These are phyloP conservation scores for Gymnobelideus leadbeateri DNA, from an alignment of 2,113 vertebrate species.

Conservation along the genomic window DNA sequence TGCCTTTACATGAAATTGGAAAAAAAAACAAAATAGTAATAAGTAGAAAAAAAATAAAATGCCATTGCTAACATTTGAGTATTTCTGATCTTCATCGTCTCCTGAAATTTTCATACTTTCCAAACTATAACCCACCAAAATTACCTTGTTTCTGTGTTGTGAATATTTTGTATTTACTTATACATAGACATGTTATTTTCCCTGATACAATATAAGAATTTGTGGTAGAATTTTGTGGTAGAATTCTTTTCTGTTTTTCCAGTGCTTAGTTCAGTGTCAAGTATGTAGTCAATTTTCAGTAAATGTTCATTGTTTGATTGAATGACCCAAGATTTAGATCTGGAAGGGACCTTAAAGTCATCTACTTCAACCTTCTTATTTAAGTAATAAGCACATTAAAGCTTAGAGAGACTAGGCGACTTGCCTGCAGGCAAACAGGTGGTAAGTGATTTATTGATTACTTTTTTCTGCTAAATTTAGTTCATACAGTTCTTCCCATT, in stretches of 20 bases:
- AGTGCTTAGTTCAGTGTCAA: not conserved
- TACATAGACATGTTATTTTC: not conserved
- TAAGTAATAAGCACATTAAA: not conserved
- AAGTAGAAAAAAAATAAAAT: not conserved
- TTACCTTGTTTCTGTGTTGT: not conserved
- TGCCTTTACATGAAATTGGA: not conserved
- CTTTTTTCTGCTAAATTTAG: not conserved
- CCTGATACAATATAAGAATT: not conserved
- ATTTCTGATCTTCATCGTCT: not conserved
- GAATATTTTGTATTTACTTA: not conserved
- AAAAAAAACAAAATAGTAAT: not conserved
- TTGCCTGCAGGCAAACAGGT: not conserved
- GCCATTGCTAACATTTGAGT: not conserved
- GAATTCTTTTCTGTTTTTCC: not conserved
- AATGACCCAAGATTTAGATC: not conserved
- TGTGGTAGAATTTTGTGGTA: not conserved
- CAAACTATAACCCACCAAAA: not conserved
- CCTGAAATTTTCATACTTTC: not conserved
- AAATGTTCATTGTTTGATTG: not conserved
- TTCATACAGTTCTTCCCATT: not conserved
- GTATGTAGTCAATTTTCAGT: not conserved
- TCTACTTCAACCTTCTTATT: not conserved
- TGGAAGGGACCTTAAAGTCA: not conserved
- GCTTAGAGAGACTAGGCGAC: not conserved
- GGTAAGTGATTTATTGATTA: not conserved